These are phyloP conservation scores for Egretta garzetta DNA, from an alignment of 2,113 vertebrate species.

Conservation along the genomic window DNA sequence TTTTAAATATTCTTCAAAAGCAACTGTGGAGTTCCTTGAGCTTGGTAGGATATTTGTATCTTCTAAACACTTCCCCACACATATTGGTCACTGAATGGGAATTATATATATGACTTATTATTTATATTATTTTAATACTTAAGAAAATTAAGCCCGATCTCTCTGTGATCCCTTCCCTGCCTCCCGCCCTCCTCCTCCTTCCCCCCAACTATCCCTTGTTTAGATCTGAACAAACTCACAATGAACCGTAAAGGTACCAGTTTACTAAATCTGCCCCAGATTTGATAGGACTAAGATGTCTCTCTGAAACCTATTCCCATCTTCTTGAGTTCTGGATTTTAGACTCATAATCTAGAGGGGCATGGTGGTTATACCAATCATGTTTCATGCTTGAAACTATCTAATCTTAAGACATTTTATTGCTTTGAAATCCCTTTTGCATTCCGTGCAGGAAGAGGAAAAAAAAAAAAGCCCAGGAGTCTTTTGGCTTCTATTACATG, in stretches of 20 bases:
- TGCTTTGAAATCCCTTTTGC: neutral
- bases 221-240: neutral
- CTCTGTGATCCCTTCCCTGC: neutral
- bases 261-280: no score
- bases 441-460: neutral
- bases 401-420: neutral
- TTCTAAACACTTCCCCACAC: neutral
- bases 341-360: neutral
- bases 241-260: neutral
- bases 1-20: neutral
- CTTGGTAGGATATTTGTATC: neutral
- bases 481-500: neutral
- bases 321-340: neutral
- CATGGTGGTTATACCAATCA: neutral
- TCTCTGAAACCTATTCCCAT: neutral
- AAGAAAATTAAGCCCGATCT: neutral
- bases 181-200: rapidly evolving
- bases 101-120: neutral
- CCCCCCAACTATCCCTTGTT: neutral
- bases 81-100: neutral
- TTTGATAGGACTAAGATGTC: neutral
- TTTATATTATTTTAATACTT: neutral
- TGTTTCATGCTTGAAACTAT: neutral
- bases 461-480: neutral
- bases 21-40: neutral